Evolutionary conservation across 2,888 invertebrate genomes (phyloP), one percentile per base, ranked within the genome.

Genomic region (Caenorhabditis afra): DNA sequence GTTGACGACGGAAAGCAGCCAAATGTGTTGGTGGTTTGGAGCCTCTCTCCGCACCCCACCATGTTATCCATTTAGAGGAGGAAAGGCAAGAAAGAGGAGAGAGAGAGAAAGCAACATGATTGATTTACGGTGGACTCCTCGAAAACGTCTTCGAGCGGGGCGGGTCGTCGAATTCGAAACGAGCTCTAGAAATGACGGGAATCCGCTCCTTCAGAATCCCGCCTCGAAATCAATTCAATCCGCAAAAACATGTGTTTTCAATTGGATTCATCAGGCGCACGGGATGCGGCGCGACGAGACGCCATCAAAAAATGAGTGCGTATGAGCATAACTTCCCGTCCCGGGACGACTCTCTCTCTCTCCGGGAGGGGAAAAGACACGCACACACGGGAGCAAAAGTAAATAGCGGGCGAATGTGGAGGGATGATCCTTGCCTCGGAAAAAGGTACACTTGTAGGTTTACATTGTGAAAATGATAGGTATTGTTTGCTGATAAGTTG

Each of bases 381-480:
- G 29, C 29, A 29, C 29, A 29, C 29, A 29, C 29, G 29, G 29
- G 29, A 29, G 68, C 39, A 23, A 58, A 50, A 65, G 73, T 58
- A 73, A 73, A 73, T 52, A 73, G 23, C n/a, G 29, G 29, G 12
- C 41, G 37, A 20, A 47, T n/a, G 49, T 44, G 61, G 53, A 39
- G 64, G 58, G 73, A 73, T 64, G 73, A 71, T 71, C 71, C 49
- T 29, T 29, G 29, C 29, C 29, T 29, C 29, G 29, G 29, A 29
- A 29, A 29, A 29, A 7, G 52, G 71, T 64, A 71, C 62, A 64
- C 62, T 62, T 64, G 71, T 57, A 58, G 64, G 64, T 73, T 73
- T 73, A 73, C 73, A 73, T 73, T 73, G 73, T 73, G 64, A 73
- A 73, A 73, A 73, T 73, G 73, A 73, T 73, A 65, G 70, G 61